Evolutionary conservation across 2,113 vertebrate genomes (phyloP).

Genomic region (Plotosus lineatus): DNA sequence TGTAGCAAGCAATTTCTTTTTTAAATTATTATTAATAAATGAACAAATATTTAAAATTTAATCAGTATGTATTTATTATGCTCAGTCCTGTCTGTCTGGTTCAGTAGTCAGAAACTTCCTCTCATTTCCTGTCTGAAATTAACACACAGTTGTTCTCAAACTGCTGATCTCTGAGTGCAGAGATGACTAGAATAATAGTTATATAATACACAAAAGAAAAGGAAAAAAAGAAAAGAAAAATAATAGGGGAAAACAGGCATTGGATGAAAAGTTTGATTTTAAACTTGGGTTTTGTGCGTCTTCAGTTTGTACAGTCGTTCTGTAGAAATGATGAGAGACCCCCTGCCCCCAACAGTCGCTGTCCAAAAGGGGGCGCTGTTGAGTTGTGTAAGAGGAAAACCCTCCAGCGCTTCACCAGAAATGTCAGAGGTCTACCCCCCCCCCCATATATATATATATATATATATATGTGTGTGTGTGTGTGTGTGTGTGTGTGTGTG

Average conservation of each 20-base stretch:
- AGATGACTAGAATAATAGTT: neutral
- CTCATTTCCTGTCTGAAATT: neutral
- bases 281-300: neutral
- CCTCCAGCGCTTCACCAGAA: conserved; percentile 18
- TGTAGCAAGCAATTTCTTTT: no score
- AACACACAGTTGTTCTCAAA: neutral
- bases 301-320: neutral
- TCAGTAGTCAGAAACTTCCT: neutral
- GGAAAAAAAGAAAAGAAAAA: no score
- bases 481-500: no score
- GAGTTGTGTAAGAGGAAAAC: conserved; percentile 71
- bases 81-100: neutral
- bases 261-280: neutral
- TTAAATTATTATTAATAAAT: no score
- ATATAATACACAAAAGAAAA: no score
- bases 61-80: no score
- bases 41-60: no score
- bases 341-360: neutral
- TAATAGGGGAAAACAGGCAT: no score
- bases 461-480: no score
- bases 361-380: conserved; percentile 96
- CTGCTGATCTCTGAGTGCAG: neutral
- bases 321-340: neutral
- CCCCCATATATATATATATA: no score
- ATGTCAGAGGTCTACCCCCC: neutral